phyloP scores from a whole-genome alignment of 1,140 invertebrate genomes.

The Caenorhabditis briggsae region DNA sequence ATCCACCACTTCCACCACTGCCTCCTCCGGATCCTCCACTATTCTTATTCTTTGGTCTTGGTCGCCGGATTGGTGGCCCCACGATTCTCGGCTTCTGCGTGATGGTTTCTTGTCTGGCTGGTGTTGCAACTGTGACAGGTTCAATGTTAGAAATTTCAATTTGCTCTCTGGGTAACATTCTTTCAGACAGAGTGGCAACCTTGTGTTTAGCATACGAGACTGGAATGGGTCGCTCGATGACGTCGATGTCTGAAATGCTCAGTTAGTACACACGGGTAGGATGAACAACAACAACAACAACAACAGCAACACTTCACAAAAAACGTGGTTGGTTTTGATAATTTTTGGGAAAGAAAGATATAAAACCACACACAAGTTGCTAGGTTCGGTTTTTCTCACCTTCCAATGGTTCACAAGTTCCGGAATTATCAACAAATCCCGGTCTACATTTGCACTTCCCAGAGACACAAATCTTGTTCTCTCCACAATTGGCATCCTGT shows the following conservation, averaged over 20 bases:
- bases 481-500: slow-evolving; percentile 65
- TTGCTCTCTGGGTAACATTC: slow-evolving; percentile 51
- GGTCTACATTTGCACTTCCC: slow-evolving; percentile 67
- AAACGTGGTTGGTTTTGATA: slow-evolving; percentile 25
- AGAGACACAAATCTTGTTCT: slow-evolving; percentile 64
- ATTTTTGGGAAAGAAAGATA: slow-evolving; percentile 5
- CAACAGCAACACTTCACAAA: slow-evolving; percentile 31
- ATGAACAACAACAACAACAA: slow-evolving; percentile 36
- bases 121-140: slow-evolving; percentile 44
- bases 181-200: slow-evolving; percentile 52
- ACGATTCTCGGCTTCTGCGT: slow-evolving; percentile 67
- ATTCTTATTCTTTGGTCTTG: slow-evolving; percentile 51
- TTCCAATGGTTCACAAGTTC: slow-evolving; percentile 65
- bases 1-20: slow-evolving; percentile 53
- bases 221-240: slow-evolving; percentile 56
- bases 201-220: slow-evolving; percentile 58
- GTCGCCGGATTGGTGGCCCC: slow-evolving; percentile 69
- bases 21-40: slow-evolving; percentile 35
- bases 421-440: slow-evolving; percentile 64
- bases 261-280: slow-evolving; percentile 56
- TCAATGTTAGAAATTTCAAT: slow-evolving; percentile 46
- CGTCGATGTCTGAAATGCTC: slow-evolving; percentile 59
- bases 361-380: slow-evolving; percentile 52
- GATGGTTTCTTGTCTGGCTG: not conserved
- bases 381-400: slow-evolving; percentile 55